These are phyloP conservation scores for Reinhardtius hippoglossoides DNA, from an alignment of 2,113 vertebrate genomes.

Conservation along the genomic window DNA sequence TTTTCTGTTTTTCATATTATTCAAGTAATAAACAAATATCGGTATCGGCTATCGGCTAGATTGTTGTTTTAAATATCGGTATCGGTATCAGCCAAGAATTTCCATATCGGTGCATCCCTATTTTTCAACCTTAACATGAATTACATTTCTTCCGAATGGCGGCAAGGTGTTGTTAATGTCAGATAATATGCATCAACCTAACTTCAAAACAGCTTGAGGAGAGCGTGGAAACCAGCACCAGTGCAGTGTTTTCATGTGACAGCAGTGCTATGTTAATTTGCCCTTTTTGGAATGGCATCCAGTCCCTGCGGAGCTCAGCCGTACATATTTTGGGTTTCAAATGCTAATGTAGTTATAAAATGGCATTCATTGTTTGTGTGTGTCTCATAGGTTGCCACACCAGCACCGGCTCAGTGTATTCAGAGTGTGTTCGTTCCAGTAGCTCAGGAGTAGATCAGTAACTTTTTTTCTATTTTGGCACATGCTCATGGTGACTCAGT, in stretches of 20 bases:
- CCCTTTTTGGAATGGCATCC: conserved; percentile 56
- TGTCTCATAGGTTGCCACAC: conserved; percentile 5
- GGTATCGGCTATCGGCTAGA: too few species aligned
- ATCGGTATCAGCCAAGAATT: too few species aligned
- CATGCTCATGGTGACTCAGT: conserved; percentile 6
- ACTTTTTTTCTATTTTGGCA: conserved; percentile 14
- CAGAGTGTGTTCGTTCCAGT: neutral
- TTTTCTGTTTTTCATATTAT: too few species aligned
- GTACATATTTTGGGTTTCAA: conserved; percentile 41
- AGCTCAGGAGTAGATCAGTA: neutral
- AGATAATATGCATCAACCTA: neutral
- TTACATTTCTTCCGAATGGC: neutral
- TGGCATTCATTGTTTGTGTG: conserved; percentile 8
- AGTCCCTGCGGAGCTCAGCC: conserved; percentile 41
- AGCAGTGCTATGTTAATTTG: conserved; percentile 60
- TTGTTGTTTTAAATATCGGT: too few species aligned
- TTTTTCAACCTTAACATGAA: neutral
- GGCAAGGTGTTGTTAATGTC: neutral
- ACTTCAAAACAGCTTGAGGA: neutral
- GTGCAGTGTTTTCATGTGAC: conserved; percentile 20
- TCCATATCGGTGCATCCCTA: too few species aligned
- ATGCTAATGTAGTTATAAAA: conserved; percentile 44
- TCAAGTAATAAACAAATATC: too few species aligned
- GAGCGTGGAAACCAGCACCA: conserved; percentile 12
- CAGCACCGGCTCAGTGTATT: neutral